Conservation (phyloP, 2,888 invertebrate species). For the Flexamia atlantica region DNA sequence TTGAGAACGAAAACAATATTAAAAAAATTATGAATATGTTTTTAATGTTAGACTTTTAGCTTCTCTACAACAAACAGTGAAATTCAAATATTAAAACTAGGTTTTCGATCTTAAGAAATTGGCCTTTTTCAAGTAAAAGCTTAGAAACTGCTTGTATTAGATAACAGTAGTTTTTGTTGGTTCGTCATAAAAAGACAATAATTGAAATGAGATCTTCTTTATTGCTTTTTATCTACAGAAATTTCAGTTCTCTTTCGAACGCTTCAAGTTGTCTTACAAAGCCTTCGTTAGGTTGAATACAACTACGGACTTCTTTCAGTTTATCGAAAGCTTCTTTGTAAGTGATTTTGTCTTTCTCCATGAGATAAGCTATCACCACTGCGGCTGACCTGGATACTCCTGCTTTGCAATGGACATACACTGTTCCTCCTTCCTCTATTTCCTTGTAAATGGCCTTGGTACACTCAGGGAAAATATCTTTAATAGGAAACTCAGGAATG, state of each 20-base stretch:
- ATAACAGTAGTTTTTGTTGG: too few relatives aligned
- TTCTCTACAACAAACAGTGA: too few relatives aligned
- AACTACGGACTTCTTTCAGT: constrained; percentile 83
- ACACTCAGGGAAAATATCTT: constrained; percentile 77
- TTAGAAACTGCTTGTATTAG: too few relatives aligned
- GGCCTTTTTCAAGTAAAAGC: too few relatives aligned
- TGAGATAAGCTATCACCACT: constrained; percentile 89
- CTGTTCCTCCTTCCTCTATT: constrained; percentile 76
- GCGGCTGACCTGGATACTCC: constrained; percentile 92
- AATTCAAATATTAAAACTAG: too few relatives aligned
- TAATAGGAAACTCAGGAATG: constrained; percentile 83
- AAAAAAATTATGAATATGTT: too few relatives aligned
- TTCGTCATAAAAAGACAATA: too few relatives aligned
- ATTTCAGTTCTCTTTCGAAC: not conserved
- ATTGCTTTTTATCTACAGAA: too few relatives aligned
- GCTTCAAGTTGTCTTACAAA: constrained; percentile 83
- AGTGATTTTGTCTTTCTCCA: constrained; percentile 78
- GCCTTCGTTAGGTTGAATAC: constrained; percentile 89
- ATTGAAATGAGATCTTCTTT: too few relatives aligned
- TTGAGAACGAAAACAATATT: too few relatives aligned
- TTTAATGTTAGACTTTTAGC: too few relatives aligned
- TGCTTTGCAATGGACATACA: constrained; percentile 94
- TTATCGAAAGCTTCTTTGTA: constrained; percentile 82
- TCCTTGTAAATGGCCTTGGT: constrained; percentile 81
- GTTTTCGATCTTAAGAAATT: too few relatives aligned